A percentile compares a stretch with the other conserved stretches of the same genome.
Conservation (phyloP, 2,113 vertebrate species). For the Laticauda laticaudata region DNA sequence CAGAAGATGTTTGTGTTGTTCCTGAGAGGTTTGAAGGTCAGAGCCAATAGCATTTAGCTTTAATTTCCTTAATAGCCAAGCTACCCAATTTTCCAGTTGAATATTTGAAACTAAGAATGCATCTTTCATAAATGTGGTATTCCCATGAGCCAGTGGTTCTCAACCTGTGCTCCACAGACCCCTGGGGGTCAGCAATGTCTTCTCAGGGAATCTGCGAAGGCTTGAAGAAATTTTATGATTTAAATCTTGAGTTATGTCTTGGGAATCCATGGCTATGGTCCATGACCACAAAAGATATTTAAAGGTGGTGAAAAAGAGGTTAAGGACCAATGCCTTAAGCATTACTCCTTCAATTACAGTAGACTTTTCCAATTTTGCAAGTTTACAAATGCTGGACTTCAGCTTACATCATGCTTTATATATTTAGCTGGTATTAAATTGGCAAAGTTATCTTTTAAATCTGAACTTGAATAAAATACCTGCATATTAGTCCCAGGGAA, state of each 20-base stretch:
- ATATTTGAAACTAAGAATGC: neutral
- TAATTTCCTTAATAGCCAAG: rapidly evolving
- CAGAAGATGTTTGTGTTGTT: constrained; percentile 90
- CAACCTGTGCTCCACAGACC: neutral
- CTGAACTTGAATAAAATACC: neutral
- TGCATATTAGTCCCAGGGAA: neutral
- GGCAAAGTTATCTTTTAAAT: neutral
- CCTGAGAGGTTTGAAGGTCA: constrained; percentile 96
- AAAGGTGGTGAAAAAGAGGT: neutral
- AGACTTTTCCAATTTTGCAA: neutral
- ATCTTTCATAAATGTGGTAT: neutral
- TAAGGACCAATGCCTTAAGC: neutral
- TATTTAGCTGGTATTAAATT: neutral
- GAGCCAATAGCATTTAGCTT: constrained; percentile 6
- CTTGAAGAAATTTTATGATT: neutral
- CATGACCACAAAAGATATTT: neutral
- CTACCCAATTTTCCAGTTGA: rapidly evolving
- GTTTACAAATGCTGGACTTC: neutral
- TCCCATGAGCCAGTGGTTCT: neutral
- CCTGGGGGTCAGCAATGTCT: neutral
- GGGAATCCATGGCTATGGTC: neutral
- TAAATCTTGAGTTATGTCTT: neutral
- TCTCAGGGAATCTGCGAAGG: neutral
- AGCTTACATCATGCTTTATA: neutral
- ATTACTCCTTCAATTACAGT: neutral